Evolutionary conservation across 2,888 invertebrate genomes (phyloP), one percentile per base, ranked within the genome.

Genomic region (Biston betularia): DNA sequence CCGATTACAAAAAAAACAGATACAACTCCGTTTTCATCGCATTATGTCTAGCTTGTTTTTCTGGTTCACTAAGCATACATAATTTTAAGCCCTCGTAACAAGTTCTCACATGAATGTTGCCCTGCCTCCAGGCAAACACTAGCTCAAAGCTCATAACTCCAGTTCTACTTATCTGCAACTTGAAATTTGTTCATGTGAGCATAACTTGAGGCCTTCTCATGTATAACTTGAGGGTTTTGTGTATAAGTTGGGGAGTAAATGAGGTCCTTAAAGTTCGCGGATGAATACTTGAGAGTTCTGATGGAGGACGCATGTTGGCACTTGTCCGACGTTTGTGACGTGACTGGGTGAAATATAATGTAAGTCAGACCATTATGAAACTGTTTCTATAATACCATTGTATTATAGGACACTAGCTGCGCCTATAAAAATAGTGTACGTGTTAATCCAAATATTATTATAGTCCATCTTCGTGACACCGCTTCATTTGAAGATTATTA

Each of bases 261-360:
- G 61, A 49, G 44, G 49, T n/a, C 44, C 58, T 52, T 15, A 34
- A 55, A 65, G 55, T 60, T 60, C 8, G 49, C 44, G 34, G 35
- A 65, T 60, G 65, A 65, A 65, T 65, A 65, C 65, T 65, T 60
- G 50, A 42, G 48, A 50, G 63, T 45, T 63, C 38, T 45, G 62
- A 62, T 45, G 52, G 24, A 46, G 63, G 50, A 52, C 57, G 33
- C 42, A 35, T n/a, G 49, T 58, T 10, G 15, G 42, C 12, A 54
- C 35, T 44, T 55, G 65, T 48, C 55, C 48, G 53, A 63, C 38
- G 11, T 45, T n/a, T 24, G 24, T 40, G 54, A 54, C 8, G 42
- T n/a, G 42, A n/a, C 35, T 33, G 33, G 24, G 7, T 24, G 24
- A 44, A 48, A 44, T 24, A 24, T 42, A n/a, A 50, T 44, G 42